A percentile compares a stretch with the other conserved stretches of the same genome.
Evolutionary conservation across 2,113 vertebrate genomes (phyloP).

Genomic region (Phocoena phocoena): DNA sequence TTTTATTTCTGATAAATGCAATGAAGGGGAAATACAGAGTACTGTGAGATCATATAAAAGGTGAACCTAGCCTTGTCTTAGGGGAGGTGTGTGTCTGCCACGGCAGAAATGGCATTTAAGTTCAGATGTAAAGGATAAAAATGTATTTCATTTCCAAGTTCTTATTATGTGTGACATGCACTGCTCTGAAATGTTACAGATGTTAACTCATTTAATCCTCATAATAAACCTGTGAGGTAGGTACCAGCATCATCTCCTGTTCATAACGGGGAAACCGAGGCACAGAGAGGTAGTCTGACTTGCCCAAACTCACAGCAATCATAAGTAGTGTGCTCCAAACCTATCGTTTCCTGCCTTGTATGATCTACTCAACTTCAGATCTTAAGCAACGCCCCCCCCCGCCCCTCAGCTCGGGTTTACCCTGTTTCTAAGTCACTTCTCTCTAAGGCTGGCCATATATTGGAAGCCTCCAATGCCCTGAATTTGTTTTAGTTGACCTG

Average conservation of each 20-base stretch:
- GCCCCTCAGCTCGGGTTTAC: fast-evolving
- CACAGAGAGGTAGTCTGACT: background rate
- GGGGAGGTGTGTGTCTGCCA: background rate
- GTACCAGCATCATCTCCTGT: background rate
- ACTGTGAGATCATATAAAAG: background rate
- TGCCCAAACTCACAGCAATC: background rate
- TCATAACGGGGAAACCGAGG: background rate
- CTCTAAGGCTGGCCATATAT: background rate
- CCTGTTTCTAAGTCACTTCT: background rate
- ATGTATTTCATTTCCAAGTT: background rate
- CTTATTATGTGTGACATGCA: background rate
- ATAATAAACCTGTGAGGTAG: background rate
- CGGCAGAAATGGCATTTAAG: background rate
- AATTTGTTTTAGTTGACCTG: background rate
- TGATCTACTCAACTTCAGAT: background rate
- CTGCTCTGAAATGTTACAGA: background rate
- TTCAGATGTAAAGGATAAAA: background rate
- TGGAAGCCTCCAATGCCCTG: background rate
- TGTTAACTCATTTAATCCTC: background rate
- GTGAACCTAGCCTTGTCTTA: background rate
- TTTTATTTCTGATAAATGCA: background rate
- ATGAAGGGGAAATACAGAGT: background rate
- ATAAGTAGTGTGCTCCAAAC: background rate
- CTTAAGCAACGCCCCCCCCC: fast-evolving
- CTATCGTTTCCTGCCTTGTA: background rate